Evolutionary conservation across 2,797 vertebrate genomes (phyloP).

Genomic region (Brotula barbata): DNA sequence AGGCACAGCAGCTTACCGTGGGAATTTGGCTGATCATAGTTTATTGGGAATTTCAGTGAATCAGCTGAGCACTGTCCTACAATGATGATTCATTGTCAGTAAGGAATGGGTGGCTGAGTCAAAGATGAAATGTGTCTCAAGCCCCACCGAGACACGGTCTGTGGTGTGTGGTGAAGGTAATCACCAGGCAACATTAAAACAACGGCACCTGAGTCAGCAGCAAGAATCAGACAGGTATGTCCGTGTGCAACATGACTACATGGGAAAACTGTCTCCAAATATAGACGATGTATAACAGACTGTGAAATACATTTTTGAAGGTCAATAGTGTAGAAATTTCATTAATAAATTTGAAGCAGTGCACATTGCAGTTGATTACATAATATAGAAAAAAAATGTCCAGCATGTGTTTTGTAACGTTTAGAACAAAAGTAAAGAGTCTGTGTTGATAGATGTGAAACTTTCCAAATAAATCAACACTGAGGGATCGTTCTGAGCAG

Average conservation of each 20-base stretch:
- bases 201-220: slow-evolving; percentile 37
- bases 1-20: not conserved
- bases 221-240: slow-evolving; percentile 21
- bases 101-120: slow-evolving; percentile 47
- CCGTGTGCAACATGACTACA: slow-evolving; percentile 27
- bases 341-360: not conserved
- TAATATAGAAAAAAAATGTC: not conserved
- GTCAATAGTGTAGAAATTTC: too few relatives aligned
- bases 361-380: not conserved
- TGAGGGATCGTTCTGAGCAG: too few relatives aligned
- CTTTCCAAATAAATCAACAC: not conserved
- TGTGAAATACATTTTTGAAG: not conserved
- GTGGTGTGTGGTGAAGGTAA: not conserved
- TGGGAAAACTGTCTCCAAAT: slow-evolving; percentile 14
- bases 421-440: not conserved
- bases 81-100: slow-evolving; percentile 47
- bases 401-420: not conserved
- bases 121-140: slow-evolving; percentile 32
- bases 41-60: slow-evolving; percentile 46
- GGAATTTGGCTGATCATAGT: slow-evolving; percentile 16
- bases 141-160: not conserved
- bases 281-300: not conserved
- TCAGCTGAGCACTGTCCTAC: slow-evolving; percentile 33
- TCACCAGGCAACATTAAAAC: slow-evolving; percentile 24
- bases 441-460: not conserved